phyloP scores from a whole-genome alignment of 2,113 vertebrate species.

The Corythornis madagascariensis region DNA sequence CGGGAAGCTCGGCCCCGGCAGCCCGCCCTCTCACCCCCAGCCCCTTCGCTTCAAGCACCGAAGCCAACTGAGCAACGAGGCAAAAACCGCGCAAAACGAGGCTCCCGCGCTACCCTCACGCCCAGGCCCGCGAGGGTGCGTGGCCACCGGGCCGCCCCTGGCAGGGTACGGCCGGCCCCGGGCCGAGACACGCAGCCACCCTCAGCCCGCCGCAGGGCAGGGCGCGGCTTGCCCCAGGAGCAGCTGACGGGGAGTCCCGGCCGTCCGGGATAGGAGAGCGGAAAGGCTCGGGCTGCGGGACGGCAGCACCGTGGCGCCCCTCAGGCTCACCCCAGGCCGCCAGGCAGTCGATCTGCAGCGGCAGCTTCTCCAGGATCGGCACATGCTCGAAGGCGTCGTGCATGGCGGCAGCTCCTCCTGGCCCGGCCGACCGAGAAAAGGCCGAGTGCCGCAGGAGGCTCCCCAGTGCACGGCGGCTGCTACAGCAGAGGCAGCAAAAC shows the following conservation, averaged over 20 bases:
- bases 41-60: background rate
- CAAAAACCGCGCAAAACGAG: too few species aligned
- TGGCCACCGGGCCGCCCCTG: background rate
- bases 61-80: background rate
- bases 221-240: too few species aligned
- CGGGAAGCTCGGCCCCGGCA: background rate
- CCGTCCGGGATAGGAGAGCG: background rate
- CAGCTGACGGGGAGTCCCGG: background rate
- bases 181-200: too few species aligned
- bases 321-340: conserved; percentile 92
- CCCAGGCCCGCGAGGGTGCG: background rate
- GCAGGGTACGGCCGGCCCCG: too few species aligned
- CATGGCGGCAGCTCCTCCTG: conserved; percentile 73
- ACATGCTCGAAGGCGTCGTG: conserved; percentile 95
- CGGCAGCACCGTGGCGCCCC: background rate
- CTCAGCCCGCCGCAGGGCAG: background rate
- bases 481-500: too few species aligned
- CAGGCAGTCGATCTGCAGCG: conserved; percentile 94
- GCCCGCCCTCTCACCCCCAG: too few species aligned
- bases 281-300: background rate
- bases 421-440: background rate
- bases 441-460: background rate
- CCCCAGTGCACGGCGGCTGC: background rate
- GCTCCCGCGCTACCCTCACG: background rate
- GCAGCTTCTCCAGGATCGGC: conserved; percentile 93